phyloP scores from a whole-genome alignment of 1,140 invertebrate genomes.

The Mamestra configurata region DNA sequence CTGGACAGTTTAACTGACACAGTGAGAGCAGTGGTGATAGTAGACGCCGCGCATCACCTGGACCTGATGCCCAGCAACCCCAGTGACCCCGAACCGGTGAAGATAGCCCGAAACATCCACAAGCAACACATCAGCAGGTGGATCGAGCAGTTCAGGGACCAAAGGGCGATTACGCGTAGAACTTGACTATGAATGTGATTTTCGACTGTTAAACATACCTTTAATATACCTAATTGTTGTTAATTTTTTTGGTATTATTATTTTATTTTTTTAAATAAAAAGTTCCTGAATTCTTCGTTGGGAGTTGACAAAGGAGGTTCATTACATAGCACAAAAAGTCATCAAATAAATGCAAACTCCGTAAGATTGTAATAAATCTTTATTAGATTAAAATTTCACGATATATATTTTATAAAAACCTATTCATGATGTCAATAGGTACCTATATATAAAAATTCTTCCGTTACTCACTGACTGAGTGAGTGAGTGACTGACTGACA shows the following conservation, averaged over 20 bases:
- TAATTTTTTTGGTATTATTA: slow-evolving; percentile 3
- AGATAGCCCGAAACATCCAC: slow-evolving; percentile 91
- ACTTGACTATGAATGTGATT: slow-evolving; percentile 4
- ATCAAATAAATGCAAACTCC: no score
- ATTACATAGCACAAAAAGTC: no score
- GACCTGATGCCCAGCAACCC: slow-evolving; percentile 93
- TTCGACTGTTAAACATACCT: slow-evolving; percentile 19
- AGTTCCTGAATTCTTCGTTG: no score
- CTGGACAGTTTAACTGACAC: slow-evolving; percentile 90
- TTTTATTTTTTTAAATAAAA: no score
- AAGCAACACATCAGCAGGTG: slow-evolving; percentile 91
- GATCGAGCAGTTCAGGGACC: slow-evolving; percentile 87
- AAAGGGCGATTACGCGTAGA: slow-evolving; percentile 19
- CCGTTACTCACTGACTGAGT: no score
- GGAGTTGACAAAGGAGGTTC: no score
- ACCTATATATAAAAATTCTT: no score
- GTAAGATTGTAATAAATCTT: no score
- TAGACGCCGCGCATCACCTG: slow-evolving; percentile 97
- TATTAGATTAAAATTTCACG: no score
- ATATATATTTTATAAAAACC: no score
- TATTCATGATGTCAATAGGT: no score
- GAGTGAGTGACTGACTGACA: no score
- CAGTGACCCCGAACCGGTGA: slow-evolving; percentile 92
- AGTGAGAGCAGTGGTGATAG: slow-evolving; percentile 93
- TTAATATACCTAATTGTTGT: not conserved